A percentile compares a stretch with the other conserved stretches of the same genome.
Evolutionary conservation across 2,797 vertebrate genomes (phyloP).

Genomic region (Anguilla megastoma): DNA sequence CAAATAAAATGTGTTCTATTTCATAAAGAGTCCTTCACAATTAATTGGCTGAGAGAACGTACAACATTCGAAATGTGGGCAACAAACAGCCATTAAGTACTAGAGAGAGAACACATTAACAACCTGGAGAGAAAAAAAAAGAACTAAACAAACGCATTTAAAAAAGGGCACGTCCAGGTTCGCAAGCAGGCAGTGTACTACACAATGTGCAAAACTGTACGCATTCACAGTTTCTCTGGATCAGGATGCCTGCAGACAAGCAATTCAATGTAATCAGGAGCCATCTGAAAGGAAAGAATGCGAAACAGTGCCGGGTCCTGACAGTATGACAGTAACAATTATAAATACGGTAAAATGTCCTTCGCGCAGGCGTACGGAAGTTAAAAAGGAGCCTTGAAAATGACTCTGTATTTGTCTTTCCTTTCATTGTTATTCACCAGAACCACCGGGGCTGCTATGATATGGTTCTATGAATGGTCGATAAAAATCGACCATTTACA

Average conservation of each 20-base stretch:
- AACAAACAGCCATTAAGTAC: not conserved
- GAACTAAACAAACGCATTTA: not conserved
- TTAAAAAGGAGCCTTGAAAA: not conserved
- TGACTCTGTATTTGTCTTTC: not conserved
- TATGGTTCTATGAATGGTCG: not conserved
- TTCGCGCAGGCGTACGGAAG: not conserved
- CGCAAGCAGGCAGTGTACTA: not conserved
- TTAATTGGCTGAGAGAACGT: not conserved
- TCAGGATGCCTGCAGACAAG: not conserved
- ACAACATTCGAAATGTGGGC: not conserved
- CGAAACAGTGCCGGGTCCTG: not conserved
- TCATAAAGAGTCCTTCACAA: not conserved
- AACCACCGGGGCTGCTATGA: not conserved
- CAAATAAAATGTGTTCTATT: not conserved
- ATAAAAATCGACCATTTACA: not conserved
- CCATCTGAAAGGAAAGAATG: not conserved
- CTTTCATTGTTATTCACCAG: not conserved
- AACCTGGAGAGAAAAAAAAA: not conserved
- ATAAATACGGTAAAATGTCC: not conserved
- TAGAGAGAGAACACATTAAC: not conserved
- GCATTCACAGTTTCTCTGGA: not conserved
- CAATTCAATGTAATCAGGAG: not conserved
- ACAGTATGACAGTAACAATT: not conserved
- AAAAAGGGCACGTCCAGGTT: not conserved
- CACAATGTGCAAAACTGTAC: not conserved